Evolutionary conservation across 2,888 invertebrate genomes (phyloP).

Genomic region (Agonopterix alstromeriana): DNA sequence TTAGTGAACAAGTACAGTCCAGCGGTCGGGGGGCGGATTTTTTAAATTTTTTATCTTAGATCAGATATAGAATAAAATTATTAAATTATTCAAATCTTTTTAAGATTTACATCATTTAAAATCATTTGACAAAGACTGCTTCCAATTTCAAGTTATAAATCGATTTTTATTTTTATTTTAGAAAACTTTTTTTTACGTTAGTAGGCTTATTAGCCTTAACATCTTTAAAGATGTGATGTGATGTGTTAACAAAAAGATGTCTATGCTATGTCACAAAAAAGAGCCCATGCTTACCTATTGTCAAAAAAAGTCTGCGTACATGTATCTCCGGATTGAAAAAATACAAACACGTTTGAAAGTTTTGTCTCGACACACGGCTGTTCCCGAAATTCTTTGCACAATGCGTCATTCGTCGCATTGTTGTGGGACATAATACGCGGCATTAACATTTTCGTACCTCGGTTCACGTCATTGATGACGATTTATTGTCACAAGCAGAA

Average conservation of each 20-base stretch:
- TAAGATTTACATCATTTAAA: too few relatives aligned
- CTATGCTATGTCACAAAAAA: conserved; percentile 10
- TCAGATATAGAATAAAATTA: too few relatives aligned
- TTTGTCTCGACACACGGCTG: conserved; percentile 41
- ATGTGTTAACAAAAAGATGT: conserved; percentile 9
- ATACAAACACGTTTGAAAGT: conserved; percentile 38
- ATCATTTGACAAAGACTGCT: too few relatives aligned
- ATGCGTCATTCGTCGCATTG: conserved; percentile 46
- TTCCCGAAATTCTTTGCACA: conserved; percentile 57
- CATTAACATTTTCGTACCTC: conserved; percentile 70
- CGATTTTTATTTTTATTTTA: too few relatives aligned
- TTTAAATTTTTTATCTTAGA: too few relatives aligned
- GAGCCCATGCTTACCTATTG: neutral
- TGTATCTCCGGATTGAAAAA: conserved; percentile 23
- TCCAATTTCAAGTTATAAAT: too few relatives aligned
- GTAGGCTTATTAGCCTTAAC: too few relatives aligned
- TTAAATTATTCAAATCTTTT: too few relatives aligned
- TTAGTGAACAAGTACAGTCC: too few relatives aligned
- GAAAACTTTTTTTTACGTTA: too few relatives aligned
- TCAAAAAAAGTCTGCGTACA: neutral
- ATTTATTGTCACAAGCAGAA: conserved; percentile 57
- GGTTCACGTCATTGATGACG: conserved; percentile 71
- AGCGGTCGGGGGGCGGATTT: too few relatives aligned
- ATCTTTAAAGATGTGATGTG: neutral
- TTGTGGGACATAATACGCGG: conserved; percentile 57